Evolutionary conservation across 2,113 vertebrate species (phyloP).

Genomic region (Ictidomys tridecemlineatus): DNA sequence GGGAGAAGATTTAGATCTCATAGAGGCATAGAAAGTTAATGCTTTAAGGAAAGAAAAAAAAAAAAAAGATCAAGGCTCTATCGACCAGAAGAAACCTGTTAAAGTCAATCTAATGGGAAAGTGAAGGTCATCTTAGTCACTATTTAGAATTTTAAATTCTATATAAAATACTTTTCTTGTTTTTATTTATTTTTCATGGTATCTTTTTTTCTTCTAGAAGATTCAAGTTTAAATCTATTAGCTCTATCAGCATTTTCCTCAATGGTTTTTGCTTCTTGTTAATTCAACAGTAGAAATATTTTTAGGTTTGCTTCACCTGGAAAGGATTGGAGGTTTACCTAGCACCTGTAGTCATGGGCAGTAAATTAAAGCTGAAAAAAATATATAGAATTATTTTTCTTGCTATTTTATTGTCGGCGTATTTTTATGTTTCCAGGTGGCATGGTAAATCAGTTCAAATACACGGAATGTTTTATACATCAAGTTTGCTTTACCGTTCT

Average conservation of each 20-base stretch:
- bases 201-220: neutral
- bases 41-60: neutral
- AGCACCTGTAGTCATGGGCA: neutral
- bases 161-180: neutral
- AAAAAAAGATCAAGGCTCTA: neutral
- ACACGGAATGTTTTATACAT: neutral
- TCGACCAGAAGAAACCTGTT: neutral
- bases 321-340: neutral
- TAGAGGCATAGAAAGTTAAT: neutral
- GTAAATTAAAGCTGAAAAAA: neutral
- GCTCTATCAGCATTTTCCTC: neutral
- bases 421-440: neutral
- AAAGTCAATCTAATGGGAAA: neutral
- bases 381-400: neutral
- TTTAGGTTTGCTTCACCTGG: neutral
- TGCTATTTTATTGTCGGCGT: neutral
- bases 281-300: neutral
- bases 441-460: neutral
- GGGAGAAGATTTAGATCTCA: neutral
- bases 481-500: neutral
- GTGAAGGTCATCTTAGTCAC: neutral
- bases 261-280: neutral
- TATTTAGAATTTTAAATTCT: neutral
- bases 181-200: neutral
- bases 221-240: neutral